Percentiles rank a stretch among this genome's conserved stretches.
phyloP scores from a whole-genome alignment of 2,888 invertebrate species.

The Athalia circularis region DNA sequence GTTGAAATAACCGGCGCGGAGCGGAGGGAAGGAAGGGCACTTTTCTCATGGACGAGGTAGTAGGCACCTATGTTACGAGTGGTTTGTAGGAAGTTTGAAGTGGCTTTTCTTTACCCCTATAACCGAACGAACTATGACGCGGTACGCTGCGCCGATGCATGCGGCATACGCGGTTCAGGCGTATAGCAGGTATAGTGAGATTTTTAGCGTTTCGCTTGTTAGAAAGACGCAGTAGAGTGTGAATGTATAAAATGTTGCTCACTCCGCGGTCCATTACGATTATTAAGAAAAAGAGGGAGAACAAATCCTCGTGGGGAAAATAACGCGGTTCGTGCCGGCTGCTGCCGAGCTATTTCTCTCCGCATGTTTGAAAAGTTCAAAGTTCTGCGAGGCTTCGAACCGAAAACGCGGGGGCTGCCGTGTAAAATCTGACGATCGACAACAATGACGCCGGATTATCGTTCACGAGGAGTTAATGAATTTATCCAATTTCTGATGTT shows the following conservation, averaged over 20 bases:
- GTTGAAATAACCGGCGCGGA: background rate
- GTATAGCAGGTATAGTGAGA: background rate
- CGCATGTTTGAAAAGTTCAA: background rate
- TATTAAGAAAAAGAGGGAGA: background rate
- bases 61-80: slow-evolving; percentile 64
- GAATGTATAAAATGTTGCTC: slow-evolving; percentile 44
- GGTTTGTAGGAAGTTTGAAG: slow-evolving; percentile 66
- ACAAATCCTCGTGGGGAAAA: background rate
- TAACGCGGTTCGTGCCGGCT: background rate
- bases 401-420: too few relatives aligned
- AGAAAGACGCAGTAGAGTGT: slow-evolving; percentile 43
- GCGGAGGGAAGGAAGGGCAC: slow-evolving; percentile 8
- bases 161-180: too few relatives aligned
- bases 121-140: background rate
- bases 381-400: background rate
- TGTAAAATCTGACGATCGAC: too few relatives aligned
- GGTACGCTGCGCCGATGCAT: background rate
- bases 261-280: slow-evolving; percentile 10
- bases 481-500: too few relatives aligned
- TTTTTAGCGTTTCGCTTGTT: slow-evolving; percentile 45
- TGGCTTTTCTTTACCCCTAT: slow-evolving; percentile 56
- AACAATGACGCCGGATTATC: too few relatives aligned
- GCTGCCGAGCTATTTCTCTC: background rate
- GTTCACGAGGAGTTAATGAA: background rate
- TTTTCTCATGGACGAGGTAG: slow-evolving; percentile 46